Percentiles rank a stretch among this genome's conserved stretches.
Conservation (phyloP, 2,888 invertebrate species). For the Drosophila heteroneura region DNA sequence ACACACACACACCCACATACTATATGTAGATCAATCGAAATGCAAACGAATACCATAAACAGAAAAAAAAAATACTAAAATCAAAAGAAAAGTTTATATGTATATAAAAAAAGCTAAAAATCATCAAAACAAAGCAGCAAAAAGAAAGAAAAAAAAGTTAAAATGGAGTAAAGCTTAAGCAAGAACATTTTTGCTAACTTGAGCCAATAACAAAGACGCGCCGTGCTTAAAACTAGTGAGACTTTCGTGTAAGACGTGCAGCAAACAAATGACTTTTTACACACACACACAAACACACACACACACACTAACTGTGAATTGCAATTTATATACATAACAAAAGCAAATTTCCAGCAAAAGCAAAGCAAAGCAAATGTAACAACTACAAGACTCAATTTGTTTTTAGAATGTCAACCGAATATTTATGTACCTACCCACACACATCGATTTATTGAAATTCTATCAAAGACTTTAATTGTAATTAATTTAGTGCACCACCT, state of each 20-base stretch:
- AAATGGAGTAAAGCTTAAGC: constrained; percentile 9
- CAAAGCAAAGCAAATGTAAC: constrained; percentile 65
- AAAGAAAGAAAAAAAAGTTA: constrained; percentile 33
- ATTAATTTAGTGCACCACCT: constrained; percentile 58
- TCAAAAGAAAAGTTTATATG: constrained; percentile 19
- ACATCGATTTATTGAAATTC: constrained; percentile 61
- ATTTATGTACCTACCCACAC: constrained; percentile 24
- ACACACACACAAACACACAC: constrained; percentile 17
- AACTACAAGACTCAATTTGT: constrained; percentile 73
- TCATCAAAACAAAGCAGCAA: not conserved
- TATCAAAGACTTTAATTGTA: constrained; percentile 72
- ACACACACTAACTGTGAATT: constrained; percentile 38
- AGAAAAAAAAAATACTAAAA: constrained; percentile 45
- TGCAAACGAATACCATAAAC: constrained; percentile 75
- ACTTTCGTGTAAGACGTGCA: constrained; percentile 67
- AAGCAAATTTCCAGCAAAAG: constrained; percentile 64
- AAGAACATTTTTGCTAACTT: constrained; percentile 16
- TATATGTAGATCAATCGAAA: constrained; percentile 60
- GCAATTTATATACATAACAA: constrained; percentile 43
- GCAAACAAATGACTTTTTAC: constrained; percentile 70
- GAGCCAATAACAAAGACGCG: constrained; percentile 46
- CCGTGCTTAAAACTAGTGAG: constrained; percentile 57
- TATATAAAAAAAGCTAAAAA: constrained; percentile 16
- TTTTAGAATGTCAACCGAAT: constrained; percentile 47
- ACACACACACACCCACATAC: constrained; percentile 37